phyloP scores from a whole-genome alignment of 2,113 vertebrate species.

The Thunnus thynnus region DNA sequence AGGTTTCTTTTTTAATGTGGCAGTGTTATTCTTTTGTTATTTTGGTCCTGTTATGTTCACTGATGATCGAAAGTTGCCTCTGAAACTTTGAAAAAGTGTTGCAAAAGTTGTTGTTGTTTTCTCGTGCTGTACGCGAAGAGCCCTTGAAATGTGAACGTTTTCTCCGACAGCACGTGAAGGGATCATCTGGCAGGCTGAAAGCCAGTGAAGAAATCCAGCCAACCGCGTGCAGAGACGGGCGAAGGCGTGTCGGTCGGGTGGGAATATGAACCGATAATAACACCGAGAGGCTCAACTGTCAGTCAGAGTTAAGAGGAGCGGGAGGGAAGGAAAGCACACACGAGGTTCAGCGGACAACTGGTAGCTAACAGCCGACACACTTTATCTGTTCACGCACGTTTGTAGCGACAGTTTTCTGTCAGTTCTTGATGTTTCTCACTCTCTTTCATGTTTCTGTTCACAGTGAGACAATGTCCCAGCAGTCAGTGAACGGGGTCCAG shows the following conservation, averaged over 20 bases:
- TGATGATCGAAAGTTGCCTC: neutral
- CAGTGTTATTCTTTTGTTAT: too few species aligned
- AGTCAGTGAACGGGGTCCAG: constrained; percentile 59
- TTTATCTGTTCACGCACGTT: neutral
- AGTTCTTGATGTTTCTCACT: neutral
- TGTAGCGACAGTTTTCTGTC: neutral
- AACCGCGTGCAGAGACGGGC: constrained; percentile 10
- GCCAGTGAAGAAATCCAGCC: constrained; percentile 26
- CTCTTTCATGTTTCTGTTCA: neutral
- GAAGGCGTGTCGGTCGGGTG: constrained; percentile 52
- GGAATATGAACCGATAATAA: constrained; percentile 39
- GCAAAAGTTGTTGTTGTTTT: too few species aligned
- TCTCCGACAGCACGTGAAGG: constrained; percentile 10
- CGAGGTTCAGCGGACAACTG: neutral
- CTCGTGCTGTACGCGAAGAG: too few species aligned
- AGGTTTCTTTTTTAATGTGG: too few species aligned
- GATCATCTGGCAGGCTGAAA: neutral
- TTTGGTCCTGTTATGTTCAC: too few species aligned
- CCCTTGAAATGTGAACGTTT: too few species aligned
- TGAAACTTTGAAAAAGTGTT: neutral
- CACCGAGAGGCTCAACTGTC: constrained; percentile 2
- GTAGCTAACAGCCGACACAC: constrained; percentile 37
- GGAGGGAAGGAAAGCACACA: neutral
- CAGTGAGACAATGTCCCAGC: constrained; percentile 53
- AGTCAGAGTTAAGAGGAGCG: constrained; percentile 1